Conservation (phyloP, 2,797 vertebrate species). For the Alcedo quadribrachys region DNA sequence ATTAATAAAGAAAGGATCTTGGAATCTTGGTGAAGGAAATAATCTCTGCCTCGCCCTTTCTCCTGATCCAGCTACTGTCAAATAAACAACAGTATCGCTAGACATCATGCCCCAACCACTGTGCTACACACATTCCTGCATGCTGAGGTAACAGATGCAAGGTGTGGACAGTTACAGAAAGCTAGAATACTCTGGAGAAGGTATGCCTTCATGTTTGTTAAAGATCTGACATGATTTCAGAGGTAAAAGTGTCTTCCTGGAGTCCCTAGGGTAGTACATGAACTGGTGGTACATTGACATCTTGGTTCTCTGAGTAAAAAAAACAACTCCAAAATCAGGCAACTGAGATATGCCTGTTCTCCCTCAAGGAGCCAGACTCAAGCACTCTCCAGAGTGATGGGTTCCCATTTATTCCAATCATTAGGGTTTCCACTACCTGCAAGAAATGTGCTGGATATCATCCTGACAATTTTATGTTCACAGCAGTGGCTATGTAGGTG, state of each 20-base stretch:
- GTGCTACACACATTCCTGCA: background rate
- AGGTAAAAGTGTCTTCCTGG: background rate
- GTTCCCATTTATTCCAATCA: background rate
- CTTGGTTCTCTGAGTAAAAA: background rate
- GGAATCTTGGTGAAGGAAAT: no score
- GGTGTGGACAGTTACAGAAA: background rate
- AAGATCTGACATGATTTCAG: background rate
- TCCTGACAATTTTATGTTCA: background rate
- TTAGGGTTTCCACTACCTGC: background rate
- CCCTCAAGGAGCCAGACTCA: background rate
- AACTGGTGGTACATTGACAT: rapidly evolving
- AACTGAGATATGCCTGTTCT: background rate
- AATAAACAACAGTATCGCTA: background rate
- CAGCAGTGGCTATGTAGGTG: background rate
- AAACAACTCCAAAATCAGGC: background rate
- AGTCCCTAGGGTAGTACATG: background rate
- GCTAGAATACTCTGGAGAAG: rapidly evolving
- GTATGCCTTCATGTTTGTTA: background rate
- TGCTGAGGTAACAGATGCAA: background rate
- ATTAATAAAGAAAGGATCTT: no score
- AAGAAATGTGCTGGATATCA: background rate
- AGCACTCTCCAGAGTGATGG: background rate
- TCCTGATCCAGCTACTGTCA: no score
- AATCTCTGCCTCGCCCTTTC: no score
- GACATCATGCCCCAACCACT: background rate